Evolutionary conservation across 2,888 invertebrate species (phyloP).

Genomic region (Hecatera dysodea): DNA sequence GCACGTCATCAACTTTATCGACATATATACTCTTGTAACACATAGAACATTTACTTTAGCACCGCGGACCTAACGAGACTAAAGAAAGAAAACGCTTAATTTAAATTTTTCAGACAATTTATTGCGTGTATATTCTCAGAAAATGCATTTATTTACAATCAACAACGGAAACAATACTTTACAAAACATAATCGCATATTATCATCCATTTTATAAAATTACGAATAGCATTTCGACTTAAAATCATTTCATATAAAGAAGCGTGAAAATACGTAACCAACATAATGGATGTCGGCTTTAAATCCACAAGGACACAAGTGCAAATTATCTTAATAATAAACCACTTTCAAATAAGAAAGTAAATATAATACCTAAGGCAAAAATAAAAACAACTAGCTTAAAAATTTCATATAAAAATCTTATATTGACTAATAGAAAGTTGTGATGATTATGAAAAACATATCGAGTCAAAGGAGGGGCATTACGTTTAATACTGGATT

Average conservation of each 20-base stretch:
- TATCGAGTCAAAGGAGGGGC: conserved; percentile 86
- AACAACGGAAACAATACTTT: conserved; percentile 88
- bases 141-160: conserved; percentile 90
- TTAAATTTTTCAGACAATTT: conserved; percentile 89
- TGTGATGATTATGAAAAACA: conserved; percentile 88
- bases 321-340: conserved; percentile 86
- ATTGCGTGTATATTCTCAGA: conserved; percentile 89
- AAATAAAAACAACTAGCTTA: conserved; percentile 89
- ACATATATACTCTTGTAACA: conserved; percentile 74
- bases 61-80: conserved; percentile 78
- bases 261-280: conserved; percentile 88
- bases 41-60: conserved; percentile 59
- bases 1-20: conserved; percentile 90
- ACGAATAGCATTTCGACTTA: conserved; percentile 84
- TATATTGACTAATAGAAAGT: conserved; percentile 89
- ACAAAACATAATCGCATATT: conserved; percentile 84
- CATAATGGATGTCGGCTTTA: conserved; percentile 79
- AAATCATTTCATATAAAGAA: conserved; percentile 82
- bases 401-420: conserved; percentile 88
- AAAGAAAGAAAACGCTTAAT: conserved; percentile 85
- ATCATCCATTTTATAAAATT: conserved; percentile 81
- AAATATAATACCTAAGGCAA: conserved; percentile 88
- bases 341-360: conserved; percentile 89
- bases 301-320: conserved; percentile 91
- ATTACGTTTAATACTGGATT: conserved; percentile 88